phyloP scores from a whole-genome alignment of 2,113 vertebrate species.

The Leucoraja erinaceus region DNA sequence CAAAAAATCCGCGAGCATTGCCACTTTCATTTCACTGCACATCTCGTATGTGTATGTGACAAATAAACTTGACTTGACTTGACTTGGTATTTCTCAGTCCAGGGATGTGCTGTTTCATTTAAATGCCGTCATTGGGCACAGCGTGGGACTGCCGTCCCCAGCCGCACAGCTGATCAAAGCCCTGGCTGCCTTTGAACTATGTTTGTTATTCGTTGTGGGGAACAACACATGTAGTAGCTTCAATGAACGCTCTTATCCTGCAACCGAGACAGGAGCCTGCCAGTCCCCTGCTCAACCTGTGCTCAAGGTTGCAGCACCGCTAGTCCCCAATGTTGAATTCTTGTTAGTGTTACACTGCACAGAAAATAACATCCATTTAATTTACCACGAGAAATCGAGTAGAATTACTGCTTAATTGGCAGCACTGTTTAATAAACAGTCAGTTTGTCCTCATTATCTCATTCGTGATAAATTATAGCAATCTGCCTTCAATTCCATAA shows the following conservation, averaged over 20 bases:
- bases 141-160: not conserved
- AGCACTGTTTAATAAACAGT: slow-evolving; percentile 15
- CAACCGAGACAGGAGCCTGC: too few species aligned
- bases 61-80: too few species aligned
- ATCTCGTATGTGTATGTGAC: too few species aligned
- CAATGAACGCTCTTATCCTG: not conserved
- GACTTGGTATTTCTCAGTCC: not conserved
- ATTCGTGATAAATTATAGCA: not conserved
- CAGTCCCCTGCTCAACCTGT: not conserved
- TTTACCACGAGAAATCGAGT: not conserved
- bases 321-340: not conserved
- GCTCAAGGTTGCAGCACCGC: not conserved
- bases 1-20: too few species aligned
- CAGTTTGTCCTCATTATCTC: slow-evolving; percentile 11
- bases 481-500: not conserved
- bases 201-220: not conserved
- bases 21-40: too few species aligned
- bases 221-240: not conserved
- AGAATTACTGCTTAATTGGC: not conserved
- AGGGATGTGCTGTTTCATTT: not conserved
- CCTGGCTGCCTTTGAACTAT: not conserved
- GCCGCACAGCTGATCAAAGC: not conserved
- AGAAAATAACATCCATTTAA: not conserved
- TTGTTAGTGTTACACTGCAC: not conserved
- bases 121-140: not conserved